Evolutionary conservation across 2,797 vertebrate genomes (phyloP), one percentile per base, ranked within the genome.

Genomic region (Crenichthys baileyi): DNA sequence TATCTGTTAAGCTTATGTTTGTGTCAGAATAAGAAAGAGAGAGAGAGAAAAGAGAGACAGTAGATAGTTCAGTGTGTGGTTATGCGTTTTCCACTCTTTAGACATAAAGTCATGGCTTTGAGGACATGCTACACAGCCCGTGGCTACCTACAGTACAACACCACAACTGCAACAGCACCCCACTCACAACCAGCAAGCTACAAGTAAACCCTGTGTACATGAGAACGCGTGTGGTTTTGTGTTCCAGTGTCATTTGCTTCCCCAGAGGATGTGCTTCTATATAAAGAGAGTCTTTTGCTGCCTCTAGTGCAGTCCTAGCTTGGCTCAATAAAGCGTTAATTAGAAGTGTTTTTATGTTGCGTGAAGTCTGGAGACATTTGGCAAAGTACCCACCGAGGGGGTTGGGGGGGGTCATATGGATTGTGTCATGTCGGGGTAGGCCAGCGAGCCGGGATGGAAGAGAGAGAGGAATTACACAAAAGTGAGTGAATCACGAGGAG

Each of bases 241-340:
- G 84, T 71, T 88, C 90, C 79, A 68, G 83, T 91, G 84, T 92
- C 72, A 90, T 91, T 90, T 82, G 90, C 87, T 90, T 91, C 89
- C 90, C 90, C 86, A 91, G 75, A 68, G 83, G 85, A 93, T 94
- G 93, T 94, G 93, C 93, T 94, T 94, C 83, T 89, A 90, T 82
- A 82, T 85, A 88, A 80, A 91, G 90, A 91, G 89, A 89, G 90
- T 79, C 81, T 79, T 74, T 75, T 51, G 82, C 44, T 70, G 91
- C 84, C 91, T 90, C 91, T 93, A 85, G 39, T 93, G 92, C 88
- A 89, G 91, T 93, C 90, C 92, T 91, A 90, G 90, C 92, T 93
- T 95, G 94, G 95, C 94, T 95, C 95, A 95, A 94, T 93, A 91
- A 94, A 95, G 95, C 91, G 83, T 93, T 89, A 93, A 88, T 94